Evolutionary conservation across 2,797 vertebrate genomes (phyloP), one percentile per base, ranked within the genome.

Genomic region (Steatocranus sp.): DNA sequence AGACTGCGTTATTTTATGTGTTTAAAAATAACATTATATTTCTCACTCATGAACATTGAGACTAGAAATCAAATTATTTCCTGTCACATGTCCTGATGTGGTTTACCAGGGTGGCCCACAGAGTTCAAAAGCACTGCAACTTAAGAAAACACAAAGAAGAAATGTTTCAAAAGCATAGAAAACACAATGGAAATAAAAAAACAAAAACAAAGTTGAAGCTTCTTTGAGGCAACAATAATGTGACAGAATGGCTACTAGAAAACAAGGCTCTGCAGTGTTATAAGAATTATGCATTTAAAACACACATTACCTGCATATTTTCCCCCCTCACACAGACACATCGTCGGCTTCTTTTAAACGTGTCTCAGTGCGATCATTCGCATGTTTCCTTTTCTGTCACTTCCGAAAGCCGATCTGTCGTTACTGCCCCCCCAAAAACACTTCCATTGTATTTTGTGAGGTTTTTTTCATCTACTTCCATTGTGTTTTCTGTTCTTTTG

Each of bases 71-170:
- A 18, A 27, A 70, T 46, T 18, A 46, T 70, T 46, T 70, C 6
- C 9, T 18, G 15, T 70, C 41, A 46, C 41, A 18, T 46, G 3
- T 18, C 41, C 66, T 46, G 15, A 70, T 70, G 23, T 46, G 8
- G 0, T 7, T 70, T 46, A 70, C 14, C 23, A 63, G 7, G 18
- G 58, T 14, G 3, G 11, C 34, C 34, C 34, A 38, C 18, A 63
- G 58, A 63, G 58, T 38, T 38, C 58, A 38, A 63, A 38, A 36
- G 34, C 58, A 63, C 11, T 63, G 34, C 58, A 38, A 38, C 34
- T 38, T 63, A 63, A 38, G 58, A 63, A 63, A 63, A 38, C 58
- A 63, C n/a, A 20, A 63, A 36, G 18, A 63, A 63, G 10, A 63
- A 63, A 20, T 8, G 11, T 12, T 36, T n/a, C 11, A 63, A 63